Evolutionary conservation across 2,113 vertebrate genomes (phyloP).

Genomic region (Neoarius graeffei): DNA sequence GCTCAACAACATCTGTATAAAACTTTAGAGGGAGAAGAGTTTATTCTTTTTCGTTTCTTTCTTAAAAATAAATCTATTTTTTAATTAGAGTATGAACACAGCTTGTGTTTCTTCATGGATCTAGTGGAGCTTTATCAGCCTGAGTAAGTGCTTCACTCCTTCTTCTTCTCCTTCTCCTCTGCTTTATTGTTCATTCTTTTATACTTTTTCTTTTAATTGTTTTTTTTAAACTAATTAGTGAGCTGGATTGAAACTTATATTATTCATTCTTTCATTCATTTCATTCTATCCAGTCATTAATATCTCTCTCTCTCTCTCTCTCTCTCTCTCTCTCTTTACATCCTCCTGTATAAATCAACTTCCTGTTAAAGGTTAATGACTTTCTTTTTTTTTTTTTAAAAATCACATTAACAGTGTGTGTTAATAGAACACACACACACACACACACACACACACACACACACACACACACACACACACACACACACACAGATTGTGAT

Average conservation of each 20-base stretch:
- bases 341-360: not conserved
- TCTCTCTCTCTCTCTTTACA: not conserved
- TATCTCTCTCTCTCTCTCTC: not conserved
- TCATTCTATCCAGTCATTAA: not conserved
- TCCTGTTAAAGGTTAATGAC: not conserved
- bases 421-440: not conserved
- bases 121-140: constrained; percentile 47
- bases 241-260: not conserved
- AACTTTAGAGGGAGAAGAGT: not conserved
- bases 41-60: no score
- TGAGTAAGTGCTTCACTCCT: constrained; percentile 28
- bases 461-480: not conserved
- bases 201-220: not conserved
- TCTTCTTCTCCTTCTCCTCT: not conserved
- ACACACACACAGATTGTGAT: not conserved
- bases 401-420: not conserved
- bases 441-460: not conserved
- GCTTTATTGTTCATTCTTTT: not conserved
- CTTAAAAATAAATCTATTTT: not conserved
- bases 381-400: not conserved
- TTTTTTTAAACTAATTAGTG: not conserved
- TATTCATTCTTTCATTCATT: not conserved
- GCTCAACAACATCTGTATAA: not conserved
- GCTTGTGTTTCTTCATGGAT: constrained; percentile 33
- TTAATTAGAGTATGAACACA: constrained; percentile 19